Evolutionary conservation across 2,888 invertebrate genomes (phyloP).

Genomic region (Linhomoeus sp.): DNA sequence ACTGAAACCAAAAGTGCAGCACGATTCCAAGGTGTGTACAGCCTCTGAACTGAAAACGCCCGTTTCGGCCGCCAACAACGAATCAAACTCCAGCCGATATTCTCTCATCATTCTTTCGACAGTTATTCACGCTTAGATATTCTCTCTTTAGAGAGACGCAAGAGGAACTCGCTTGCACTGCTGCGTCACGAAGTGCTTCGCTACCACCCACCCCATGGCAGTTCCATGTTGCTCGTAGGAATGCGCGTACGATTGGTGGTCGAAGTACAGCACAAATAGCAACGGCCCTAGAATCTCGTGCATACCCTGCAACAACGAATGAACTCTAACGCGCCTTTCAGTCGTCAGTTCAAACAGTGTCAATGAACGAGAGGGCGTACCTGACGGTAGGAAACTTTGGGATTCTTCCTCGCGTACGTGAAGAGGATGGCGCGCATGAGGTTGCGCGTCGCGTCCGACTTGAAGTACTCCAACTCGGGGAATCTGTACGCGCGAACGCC

Average conservation of each 20-base stretch:
- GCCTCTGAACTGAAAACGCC: no score
- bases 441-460: slow-evolving; percentile 45
- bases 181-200: no score
- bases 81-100: no score
- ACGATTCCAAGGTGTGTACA: no score
- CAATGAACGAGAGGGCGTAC: no score
- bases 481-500: slow-evolving; percentile 34
- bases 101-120: no score
- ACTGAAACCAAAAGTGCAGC: no score
- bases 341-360: background rate
- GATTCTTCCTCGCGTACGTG: slow-evolving; percentile 43
- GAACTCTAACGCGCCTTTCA: background rate
- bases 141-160: no score
- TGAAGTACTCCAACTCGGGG: slow-evolving; percentile 58
- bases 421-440: slow-evolving; percentile 46
- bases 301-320: slow-evolving; percentile 43
- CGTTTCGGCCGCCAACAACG: no score
- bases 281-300: slow-evolving; percentile 63
- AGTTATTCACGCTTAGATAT: no score
- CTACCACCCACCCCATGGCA: no score
- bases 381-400: slow-evolving; percentile 52
- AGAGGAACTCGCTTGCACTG: no score
- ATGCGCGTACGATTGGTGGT: slow-evolving; percentile 47
- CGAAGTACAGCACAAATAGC: slow-evolving; percentile 52
- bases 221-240: slow-evolving; percentile 37